Evolutionary conservation across 2,113 vertebrate genomes (phyloP).

Genomic region (Anarhynchus alexandrinus): DNA sequence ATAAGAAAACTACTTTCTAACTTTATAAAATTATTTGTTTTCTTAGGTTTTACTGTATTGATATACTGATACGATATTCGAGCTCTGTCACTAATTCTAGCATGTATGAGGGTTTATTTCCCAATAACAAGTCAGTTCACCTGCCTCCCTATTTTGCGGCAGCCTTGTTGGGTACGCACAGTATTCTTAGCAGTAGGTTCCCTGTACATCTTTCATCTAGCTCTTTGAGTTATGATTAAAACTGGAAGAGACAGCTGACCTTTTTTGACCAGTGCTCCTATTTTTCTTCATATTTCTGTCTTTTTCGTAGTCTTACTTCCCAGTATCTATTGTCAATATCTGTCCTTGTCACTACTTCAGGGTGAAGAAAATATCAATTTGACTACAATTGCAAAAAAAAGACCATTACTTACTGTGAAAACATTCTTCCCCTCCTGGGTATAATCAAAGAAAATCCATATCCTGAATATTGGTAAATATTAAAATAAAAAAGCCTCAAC

Average conservation of each 20-base stretch:
- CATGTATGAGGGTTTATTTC: neutral
- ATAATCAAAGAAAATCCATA: neutral
- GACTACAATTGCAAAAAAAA: neutral
- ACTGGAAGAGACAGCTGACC: neutral
- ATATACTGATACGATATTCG: neutral
- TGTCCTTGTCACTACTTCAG: neutral
- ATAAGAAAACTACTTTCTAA: neutral
- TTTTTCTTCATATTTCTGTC: neutral
- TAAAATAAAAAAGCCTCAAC: neutral
- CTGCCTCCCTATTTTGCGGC: neutral
- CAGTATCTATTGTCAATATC: neutral
- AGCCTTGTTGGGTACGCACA: neutral
- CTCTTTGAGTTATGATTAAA: neutral
- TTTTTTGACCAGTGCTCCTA: neutral
- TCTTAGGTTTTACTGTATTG: neutral
- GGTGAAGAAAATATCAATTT: neutral
- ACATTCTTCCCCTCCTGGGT: neutral
- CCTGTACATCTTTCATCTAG: neutral
- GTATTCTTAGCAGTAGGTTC: neutral
- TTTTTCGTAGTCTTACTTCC: neutral
- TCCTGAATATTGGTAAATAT: neutral
- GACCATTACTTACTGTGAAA: neutral
- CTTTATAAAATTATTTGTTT: neutral
- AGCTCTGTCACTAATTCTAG: neutral
- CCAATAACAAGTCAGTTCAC: neutral